These are phyloP conservation scores for Anarrhichthys ocellatus DNA, from an alignment of 2,113 vertebrate genomes.

Conservation along the genomic window DNA sequence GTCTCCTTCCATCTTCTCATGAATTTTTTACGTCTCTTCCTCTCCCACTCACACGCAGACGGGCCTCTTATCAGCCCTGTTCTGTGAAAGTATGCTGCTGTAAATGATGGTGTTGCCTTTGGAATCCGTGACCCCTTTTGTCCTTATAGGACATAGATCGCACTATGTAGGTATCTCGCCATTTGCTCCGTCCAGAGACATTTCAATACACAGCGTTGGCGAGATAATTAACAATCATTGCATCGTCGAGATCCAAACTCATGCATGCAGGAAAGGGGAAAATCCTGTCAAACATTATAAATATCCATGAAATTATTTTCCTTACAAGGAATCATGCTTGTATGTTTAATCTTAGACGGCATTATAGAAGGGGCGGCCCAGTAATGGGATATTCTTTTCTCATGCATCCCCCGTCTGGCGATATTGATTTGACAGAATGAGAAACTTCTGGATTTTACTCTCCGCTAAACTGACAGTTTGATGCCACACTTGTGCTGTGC, in stretches of 20 bases:
- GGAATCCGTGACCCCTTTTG: constrained; percentile 26
- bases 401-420: background rate
- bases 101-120: constrained; percentile 51
- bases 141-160: constrained; percentile 1
- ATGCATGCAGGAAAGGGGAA: background rate
- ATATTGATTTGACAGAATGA: constrained; percentile 37
- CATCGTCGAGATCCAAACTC: background rate
- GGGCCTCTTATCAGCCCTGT: constrained; percentile 26
- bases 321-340: constrained; percentile 3
- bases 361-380: background rate
- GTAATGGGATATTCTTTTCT: background rate
- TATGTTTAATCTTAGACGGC: background rate
- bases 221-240: background rate
- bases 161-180: background rate
- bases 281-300: background rate
- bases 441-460: constrained; percentile 29
- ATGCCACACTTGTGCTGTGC: constrained; percentile 23
- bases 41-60: constrained; percentile 62
- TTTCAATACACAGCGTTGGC: background rate
- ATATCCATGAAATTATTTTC: constrained; percentile 39
- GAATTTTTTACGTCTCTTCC: constrained; percentile 83
- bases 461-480: constrained; percentile 17
- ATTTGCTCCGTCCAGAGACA: constrained; percentile 13
- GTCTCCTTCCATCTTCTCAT: constrained; percentile 83
- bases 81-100: constrained; percentile 47